Base-by-base conservation (phyloP, 2,113 vertebrate species). In the Pygathrix nemaeus region DNA sequence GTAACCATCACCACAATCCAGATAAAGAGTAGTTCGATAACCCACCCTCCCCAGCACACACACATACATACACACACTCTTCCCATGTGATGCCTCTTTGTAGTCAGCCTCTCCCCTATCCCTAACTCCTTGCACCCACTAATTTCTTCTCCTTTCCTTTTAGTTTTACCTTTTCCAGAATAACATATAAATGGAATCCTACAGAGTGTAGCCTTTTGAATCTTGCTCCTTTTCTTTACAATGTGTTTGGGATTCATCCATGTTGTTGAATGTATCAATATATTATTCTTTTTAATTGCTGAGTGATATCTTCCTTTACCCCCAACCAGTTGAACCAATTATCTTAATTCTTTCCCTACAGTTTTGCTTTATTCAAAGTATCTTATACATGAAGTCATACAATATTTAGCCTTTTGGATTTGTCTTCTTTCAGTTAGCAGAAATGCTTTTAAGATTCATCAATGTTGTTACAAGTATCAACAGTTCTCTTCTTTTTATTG, bases 91-190 rank as follows among this genome's bases (percentile, higher is more conserved):
- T 88, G 11, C 40, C 18, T 79, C 32, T 78, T 92, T 85, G 1
- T 92, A 81, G 40, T 86, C 2, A 43, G 55, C 9, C 12, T 11
- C 8, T 86, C 52, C 1, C 1, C 11, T 35, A n/a, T 40, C 38
- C 12, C 2, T 93, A 79, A 35, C 18, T 6, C 52, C 35, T 82
- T 50, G 30, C 38, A 72, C 57, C 48, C 30, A 50, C 45, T 83
- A 45, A 83, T 68, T 8, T 76, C 11, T 82, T 88, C 45, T 89
- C 32, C 9, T 8, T 68, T 27, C 21, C 21, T 84, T 89, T 57
- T 23, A 59, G 23, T 75, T 88, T 97, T 89, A 55, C 9, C 21
- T 89, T 94, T 94, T 45, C 9, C 21, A 79, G 52, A 93, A 95
- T 93, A n/a, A 14, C 8, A 18, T 83, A 40, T 93, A 78, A 78